Percentiles rank a stretch among this genome's conserved stretches.
Evolutionary conservation across 2,113 vertebrate species (phyloP).

Genomic region (Archocentrus centrarchus): DNA sequence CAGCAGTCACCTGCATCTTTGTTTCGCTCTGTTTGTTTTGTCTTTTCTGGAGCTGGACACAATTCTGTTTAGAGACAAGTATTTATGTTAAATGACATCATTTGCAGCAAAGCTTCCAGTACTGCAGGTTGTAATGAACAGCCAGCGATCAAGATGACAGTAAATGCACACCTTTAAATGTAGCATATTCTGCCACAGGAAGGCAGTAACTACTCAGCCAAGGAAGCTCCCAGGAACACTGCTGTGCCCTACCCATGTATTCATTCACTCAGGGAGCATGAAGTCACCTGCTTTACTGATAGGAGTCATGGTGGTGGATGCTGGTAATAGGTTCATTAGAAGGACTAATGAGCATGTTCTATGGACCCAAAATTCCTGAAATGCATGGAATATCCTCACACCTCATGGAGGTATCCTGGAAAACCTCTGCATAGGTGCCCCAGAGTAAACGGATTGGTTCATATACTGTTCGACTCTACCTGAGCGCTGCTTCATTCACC

Average conservation of each 20-base stretch:
- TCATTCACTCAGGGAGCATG: not conserved
- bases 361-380: not conserved
- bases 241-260: not conserved
- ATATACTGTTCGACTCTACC: too few relatives aligned
- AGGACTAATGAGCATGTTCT: not conserved
- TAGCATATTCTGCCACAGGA: not conserved
- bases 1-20: not conserved
- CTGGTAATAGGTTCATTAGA: not conserved
- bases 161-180: not conserved
- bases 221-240: not conserved
- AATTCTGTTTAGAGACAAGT: not conserved
- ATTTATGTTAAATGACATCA: not conserved
- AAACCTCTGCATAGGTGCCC: too few relatives aligned
- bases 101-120: not conserved
- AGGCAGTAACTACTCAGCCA: not conserved
- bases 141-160: not conserved
- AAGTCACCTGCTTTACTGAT: not conserved
- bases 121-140: not conserved
- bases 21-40: too few relatives aligned
- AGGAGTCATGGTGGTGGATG: not conserved
- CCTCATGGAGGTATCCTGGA: too few relatives aligned
- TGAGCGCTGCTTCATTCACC: too few relatives aligned
- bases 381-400: not conserved
- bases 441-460: too few relatives aligned
- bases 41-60: too few relatives aligned